phyloP scores from a whole-genome alignment of 2,113 vertebrate species.

The Pseudopodoces humilis region DNA sequence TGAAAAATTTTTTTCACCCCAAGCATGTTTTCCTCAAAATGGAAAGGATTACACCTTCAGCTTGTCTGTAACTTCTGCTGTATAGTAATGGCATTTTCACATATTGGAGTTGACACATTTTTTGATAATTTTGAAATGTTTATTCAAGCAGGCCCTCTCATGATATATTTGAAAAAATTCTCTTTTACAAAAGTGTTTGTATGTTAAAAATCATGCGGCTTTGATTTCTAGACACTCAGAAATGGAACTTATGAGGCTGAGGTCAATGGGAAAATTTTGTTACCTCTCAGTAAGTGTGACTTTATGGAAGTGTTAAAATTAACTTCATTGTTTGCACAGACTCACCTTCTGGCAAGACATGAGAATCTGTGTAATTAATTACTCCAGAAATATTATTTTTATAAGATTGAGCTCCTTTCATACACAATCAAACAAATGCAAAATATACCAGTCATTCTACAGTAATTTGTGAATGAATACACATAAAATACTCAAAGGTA shows the following conservation, averaged over 20 bases:
- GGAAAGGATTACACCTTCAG: background rate
- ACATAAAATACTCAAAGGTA: background rate
- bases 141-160: background rate
- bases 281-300: slow-evolving; percentile 5
- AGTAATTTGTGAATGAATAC: background rate
- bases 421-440: slow-evolving; percentile 24
- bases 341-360: slow-evolving; percentile 17
- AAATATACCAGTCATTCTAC: background rate
- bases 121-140: background rate
- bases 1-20: background rate
- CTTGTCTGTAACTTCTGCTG: background rate
- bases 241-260: slow-evolving; percentile 38
- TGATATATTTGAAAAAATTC: background rate
- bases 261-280: slow-evolving; percentile 17
- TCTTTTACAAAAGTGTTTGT: background rate
- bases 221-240: slow-evolving; percentile 10
- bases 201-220: background rate
- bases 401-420: slow-evolving; percentile 7
- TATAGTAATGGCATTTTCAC: background rate
- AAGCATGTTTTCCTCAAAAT: background rate
- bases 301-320: slow-evolving; percentile 54
- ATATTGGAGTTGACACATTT: background rate
- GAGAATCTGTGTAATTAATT: slow-evolving; percentile 45
- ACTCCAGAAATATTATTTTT: slow-evolving; percentile 20
- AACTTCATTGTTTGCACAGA: slow-evolving; percentile 19